These are phyloP conservation scores for Xerus rutilus DNA, from an alignment of 2,797 vertebrate species.

Conservation along the genomic window DNA sequence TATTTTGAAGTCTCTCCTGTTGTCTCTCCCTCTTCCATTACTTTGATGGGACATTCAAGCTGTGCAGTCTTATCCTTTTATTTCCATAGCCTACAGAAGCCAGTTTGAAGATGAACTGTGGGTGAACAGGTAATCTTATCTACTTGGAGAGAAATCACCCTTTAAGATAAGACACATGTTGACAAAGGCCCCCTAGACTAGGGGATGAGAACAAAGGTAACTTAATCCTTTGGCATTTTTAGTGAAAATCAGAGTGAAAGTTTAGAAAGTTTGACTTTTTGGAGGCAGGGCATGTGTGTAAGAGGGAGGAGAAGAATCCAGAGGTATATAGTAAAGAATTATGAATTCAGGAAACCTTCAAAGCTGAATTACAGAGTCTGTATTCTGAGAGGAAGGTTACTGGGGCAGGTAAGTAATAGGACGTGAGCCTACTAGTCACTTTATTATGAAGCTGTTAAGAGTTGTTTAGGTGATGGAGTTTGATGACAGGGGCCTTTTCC, in stretches of 20 bases:
- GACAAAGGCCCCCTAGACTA: constrained; percentile 38
- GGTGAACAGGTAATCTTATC: constrained; percentile 65
- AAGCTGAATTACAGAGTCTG: neutral
- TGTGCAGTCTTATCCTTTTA: constrained; percentile 65
- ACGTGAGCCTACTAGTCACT: neutral
- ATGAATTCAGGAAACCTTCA: constrained; percentile 5
- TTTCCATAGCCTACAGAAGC: constrained; percentile 66
- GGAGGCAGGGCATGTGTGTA: neutral
- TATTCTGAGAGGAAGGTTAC: constrained; percentile 3
- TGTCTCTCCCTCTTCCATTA: constrained; percentile 40
- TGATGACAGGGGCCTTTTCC: constrained; percentile 16
- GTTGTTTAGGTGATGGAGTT: constrained; percentile 47
- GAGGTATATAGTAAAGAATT: neutral
- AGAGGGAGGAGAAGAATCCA: neutral
- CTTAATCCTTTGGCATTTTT: constrained; percentile 59
- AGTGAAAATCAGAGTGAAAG: constrained; percentile 58
- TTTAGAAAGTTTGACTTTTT: neutral
- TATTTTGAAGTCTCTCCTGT: constrained; percentile 64
- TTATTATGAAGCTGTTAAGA: constrained; percentile 36
- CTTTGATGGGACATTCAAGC: constrained; percentile 65
- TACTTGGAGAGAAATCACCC: constrained; percentile 46
- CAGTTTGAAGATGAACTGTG: constrained; percentile 65
- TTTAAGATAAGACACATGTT: constrained; percentile 55
- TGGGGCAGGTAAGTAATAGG: neutral
- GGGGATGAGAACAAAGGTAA: constrained; percentile 1